Base-by-base conservation (phyloP, 2,113 vertebrate species). In the Rhinoderma darwinii region DNA sequence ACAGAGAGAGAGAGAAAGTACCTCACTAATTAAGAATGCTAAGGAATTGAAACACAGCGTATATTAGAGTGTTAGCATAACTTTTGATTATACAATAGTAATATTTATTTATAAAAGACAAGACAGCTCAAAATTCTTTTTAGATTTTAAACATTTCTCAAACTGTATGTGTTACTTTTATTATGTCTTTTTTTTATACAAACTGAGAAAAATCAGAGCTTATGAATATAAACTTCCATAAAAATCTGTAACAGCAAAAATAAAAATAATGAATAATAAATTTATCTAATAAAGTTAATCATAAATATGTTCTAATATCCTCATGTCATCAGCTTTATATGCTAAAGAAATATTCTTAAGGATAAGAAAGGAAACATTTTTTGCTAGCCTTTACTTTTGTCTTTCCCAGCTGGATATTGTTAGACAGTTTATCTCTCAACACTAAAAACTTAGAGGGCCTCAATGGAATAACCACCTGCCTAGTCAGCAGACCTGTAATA, bases 371-470 rank as follows among this genome's bases (percentile, higher is more conserved):
- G 68, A 73, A 81, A 41, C 37, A 54, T 74, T 84, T n/a, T 84
- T 54, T 84, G 47, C 82, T 73, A 74, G 82, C 44, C 82, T 84
- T 27, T 73, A 74, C 68, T 74, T 84, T 83, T 83, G 82, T 43
- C 54, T 81, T 81, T 61, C 78, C 78, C 78, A 43, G 25, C 39
- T 81, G 78, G 78, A 83, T 72, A 83, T 47, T 72, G 32, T 51
- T 54, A 83, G 82, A 54, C 82, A 83, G 63, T 83, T 83, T 83
- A 83, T 83, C 82, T 83, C 66, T 83, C 63, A 83, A 68, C 82
- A 72, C 82, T 83, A 72, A 83, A 83, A 83, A 51, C 43, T 68
- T 72, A 30, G 39, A 83, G 61, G 25, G 63, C 35, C 63, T 70
- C 82, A 35, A 83, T 30, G 82, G 82, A 72, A 47, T 51, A 83